Conservation (phyloP, 2,797 vertebrate genomes). For the Allobates femoralis region DNA sequence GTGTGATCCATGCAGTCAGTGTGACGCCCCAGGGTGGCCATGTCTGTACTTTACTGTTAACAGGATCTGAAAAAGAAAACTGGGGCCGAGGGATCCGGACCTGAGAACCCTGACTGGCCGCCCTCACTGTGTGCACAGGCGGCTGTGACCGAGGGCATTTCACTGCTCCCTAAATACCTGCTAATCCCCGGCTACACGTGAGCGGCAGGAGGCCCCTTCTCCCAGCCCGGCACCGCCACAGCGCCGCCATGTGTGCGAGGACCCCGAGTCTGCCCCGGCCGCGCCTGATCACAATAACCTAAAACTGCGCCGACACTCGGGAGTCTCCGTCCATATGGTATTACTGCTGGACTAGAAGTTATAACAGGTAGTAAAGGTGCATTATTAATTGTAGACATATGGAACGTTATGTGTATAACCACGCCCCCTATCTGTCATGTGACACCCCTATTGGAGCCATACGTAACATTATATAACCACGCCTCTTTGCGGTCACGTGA, state of each 20-base stretch:
- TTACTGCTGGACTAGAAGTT: neutral
- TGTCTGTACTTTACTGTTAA: too few relatives aligned
- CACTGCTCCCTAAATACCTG: neutral
- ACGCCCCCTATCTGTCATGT: neutral
- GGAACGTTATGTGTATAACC: neutral
- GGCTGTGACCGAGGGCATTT: too few relatives aligned
- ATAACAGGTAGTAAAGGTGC: neutral
- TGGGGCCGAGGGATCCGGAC: too few relatives aligned
- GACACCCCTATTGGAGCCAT: neutral
- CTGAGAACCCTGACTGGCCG: too few relatives aligned
- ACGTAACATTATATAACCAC: neutral
- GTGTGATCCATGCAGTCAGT: too few relatives aligned
- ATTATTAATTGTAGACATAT: too few relatives aligned
- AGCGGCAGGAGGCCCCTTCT: neutral
- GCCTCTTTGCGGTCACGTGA: neutral
- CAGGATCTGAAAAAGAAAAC: too few relatives aligned
- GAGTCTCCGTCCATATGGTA: neutral
- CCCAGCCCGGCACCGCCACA: slow-evolving; percentile 23
- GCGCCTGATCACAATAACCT: neutral
- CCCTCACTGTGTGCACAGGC: too few relatives aligned
- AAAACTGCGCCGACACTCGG: too few relatives aligned
- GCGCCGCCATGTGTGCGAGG: slow-evolving; percentile 53
- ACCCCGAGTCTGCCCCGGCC: slow-evolving; percentile 19
- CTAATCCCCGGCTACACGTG: neutral
- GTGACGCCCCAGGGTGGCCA: too few relatives aligned